Base-by-base conservation (phyloP, 2,888 invertebrate genomes). In the Harpalus rubripes region DNA sequence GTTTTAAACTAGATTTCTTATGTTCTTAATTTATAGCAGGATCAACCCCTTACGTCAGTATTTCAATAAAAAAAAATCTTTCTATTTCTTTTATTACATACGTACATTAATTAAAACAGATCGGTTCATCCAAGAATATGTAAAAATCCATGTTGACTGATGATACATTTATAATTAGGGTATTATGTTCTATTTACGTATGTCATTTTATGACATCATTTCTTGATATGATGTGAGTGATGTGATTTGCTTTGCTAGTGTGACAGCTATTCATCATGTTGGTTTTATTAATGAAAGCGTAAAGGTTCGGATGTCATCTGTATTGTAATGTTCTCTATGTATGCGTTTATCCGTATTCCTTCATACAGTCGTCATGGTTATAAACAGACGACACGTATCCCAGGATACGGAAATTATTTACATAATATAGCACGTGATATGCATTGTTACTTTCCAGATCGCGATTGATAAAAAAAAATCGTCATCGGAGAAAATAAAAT, bases 401-500 rank as follows among this genome's bases (percentile, higher is more conserved):
- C 41, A 68, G 68, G 68, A 68, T 68, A 68, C 68, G 68, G 68
- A 68, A 68, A 68, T 68, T 68, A 68, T 68, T 68, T 68, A 68
- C 68, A 68, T 68, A 68, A 68, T 68, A 16, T 39, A 41, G 41
- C 10, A 39, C 68, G n/a, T 68, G 68, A 18, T 18, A 39, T 68
- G 68, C 16, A 68, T 68, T 68, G 68, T 68, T 68, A 68, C 15
- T 68, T 16, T n/a, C 41, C 15, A 68, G 15, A 39, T 15, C 32
- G 15, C 41, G 68, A 68, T 41, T n/a, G 32, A 32, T 32, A 32
- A 32, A 32, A 22, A 22, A 32, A 32, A 32, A 32, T 32, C 32
- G 32, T 32, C 32, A 32, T 32, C 32, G 32, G 32, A 32, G 32
- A 32, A 6, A 32, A 32, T 32, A 32, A 3, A 32, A 32, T 6